Evolutionary conservation across 2,113 vertebrate genomes (phyloP).

Genomic region (Otocyon megalotis): DNA sequence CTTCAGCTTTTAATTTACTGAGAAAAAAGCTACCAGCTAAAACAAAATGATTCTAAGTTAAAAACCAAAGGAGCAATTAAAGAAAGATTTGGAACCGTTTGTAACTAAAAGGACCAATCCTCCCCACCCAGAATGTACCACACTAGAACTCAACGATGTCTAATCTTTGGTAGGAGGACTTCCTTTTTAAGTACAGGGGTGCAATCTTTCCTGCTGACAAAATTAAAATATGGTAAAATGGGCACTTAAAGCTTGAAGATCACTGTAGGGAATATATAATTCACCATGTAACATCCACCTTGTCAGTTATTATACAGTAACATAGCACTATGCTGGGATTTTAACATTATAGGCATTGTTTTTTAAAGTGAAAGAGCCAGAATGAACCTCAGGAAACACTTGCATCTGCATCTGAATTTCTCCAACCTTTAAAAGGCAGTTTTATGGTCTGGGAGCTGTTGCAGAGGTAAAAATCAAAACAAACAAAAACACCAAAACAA

Average conservation of each 20-base stretch:
- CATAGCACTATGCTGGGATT: not conserved
- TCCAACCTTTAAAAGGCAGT: not conserved
- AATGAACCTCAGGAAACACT: not conserved
- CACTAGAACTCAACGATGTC: not conserved
- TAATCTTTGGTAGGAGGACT: not conserved
- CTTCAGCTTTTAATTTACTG: not conserved
- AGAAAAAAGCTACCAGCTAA: constrained; percentile 28
- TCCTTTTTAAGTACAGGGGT: not conserved
- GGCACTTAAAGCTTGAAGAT: not conserved
- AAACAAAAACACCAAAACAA: not conserved
- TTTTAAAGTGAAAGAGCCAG: not conserved
- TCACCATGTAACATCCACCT: not conserved
- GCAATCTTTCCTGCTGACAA: constrained; percentile 40
- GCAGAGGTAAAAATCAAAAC: constrained; percentile 15
- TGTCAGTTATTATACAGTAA: not conserved
- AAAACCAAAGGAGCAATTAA: constrained; percentile 9
- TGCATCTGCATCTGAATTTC: constrained; percentile 6
- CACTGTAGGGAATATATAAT: not conserved
- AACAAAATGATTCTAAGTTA: constrained; percentile 37
- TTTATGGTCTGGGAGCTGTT: not conserved
- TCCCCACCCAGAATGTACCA: not conserved
- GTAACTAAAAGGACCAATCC: not conserved
- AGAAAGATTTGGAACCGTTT: not conserved
- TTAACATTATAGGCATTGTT: not conserved
- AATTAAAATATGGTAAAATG: not conserved